Conservation (phyloP, 2,888 invertebrate genomes). For the Belgica antarctica region DNA sequence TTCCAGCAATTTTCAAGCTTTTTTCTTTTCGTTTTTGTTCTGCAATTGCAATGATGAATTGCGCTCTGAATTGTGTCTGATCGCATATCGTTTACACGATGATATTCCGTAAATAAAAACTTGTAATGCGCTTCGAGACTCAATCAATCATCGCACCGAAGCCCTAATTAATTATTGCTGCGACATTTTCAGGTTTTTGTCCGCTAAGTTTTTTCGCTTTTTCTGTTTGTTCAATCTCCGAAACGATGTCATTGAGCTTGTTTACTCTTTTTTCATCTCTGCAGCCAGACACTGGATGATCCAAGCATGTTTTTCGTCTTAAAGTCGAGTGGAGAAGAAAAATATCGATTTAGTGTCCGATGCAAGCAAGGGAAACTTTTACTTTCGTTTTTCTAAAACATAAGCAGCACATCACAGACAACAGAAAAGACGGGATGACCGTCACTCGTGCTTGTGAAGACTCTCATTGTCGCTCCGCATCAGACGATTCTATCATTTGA, state of each 20-base stretch:
- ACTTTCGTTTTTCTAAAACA: conserved; percentile 18
- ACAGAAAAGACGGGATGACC: conserved; percentile 10
- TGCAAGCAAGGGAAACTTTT: conserved; percentile 27
- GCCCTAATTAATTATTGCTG: conserved; percentile 18
- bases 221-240: conserved; percentile 3
- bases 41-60: conserved; percentile 5
- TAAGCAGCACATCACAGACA: too few relatives aligned
- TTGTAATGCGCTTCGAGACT: neutral
- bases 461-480: neutral
- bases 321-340: neutral
- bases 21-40: too few relatives aligned
- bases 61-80: neutral
- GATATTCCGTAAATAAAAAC: neutral
- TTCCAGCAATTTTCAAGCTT: neutral
- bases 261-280: neutral
- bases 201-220: too few relatives aligned
- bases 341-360: conserved; percentile 23
- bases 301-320: neutral
- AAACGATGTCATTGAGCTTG: conserved; percentile 13
- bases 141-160: conserved; percentile 5
- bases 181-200: conserved; percentile 14
- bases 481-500: conserved; percentile 8
- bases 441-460: neutral
- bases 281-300: conserved; percentile 18
- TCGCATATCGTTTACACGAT: neutral